Evolutionary conservation across 2,797 vertebrate genomes (phyloP).

Genomic region (Hypotaenidia philippensis): DNA sequence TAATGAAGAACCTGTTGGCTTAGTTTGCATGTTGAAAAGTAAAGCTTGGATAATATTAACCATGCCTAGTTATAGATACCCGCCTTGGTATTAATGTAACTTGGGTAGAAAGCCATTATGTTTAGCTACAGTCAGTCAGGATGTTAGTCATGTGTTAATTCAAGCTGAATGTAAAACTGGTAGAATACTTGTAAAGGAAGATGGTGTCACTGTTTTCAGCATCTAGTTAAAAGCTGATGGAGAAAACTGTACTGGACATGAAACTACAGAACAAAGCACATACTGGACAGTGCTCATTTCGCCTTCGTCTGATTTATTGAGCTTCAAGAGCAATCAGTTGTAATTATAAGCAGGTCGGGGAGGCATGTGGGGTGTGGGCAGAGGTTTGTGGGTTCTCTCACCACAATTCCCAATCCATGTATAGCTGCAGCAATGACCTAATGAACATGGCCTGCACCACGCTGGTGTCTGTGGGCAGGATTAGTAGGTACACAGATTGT

Average conservation of each 20-base stretch:
- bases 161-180: slow-evolving; percentile 9
- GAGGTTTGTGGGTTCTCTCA: not conserved
- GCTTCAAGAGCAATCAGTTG: not conserved
- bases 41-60: not conserved
- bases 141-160: not conserved
- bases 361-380: not conserved
- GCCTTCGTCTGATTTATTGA: not conserved
- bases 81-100: not conserved
- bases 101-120: not conserved
- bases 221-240: not conserved
- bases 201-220: not conserved
- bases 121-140: not conserved
- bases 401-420: not conserved
- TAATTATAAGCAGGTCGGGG: not conserved
- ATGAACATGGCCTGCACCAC: not conserved
- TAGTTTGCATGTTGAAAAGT: slow-evolving; percentile 5
- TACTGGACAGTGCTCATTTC: not conserved
- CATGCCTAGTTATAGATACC: not conserved
- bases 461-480: not conserved
- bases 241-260: not conserved
- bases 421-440: accelerated
- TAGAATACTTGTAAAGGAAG: not conserved
- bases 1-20: not conserved
- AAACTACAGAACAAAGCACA: not conserved
- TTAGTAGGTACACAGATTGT: not conserved